Base-by-base conservation (phyloP, 2,113 vertebrate genomes). In the Bos javanicus region DNA sequence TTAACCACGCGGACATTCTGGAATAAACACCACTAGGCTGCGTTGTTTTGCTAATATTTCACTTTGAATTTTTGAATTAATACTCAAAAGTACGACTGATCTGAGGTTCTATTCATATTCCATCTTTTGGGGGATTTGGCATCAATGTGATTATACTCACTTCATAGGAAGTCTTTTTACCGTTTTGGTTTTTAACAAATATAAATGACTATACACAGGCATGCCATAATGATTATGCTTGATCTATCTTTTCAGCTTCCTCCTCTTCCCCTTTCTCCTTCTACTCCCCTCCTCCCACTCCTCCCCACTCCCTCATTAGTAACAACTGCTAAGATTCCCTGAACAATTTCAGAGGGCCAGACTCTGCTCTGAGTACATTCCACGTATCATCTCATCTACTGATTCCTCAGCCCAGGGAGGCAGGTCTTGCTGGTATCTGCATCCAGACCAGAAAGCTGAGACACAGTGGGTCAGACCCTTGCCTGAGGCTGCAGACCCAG, bases 401-500 rank as follows among this genome's bases (percentile, higher is more conserved):
- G 4, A 25, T 3, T 5, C 25, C 26, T 8, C 10, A 0, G 64
- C 1, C 1, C 21, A 15, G 52, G 80, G 5, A 87, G 21, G 78
- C 2, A 8, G 71, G 48, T 1, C 5, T 9, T 8, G 26, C 54
- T 11, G 3, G 15, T 0, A 14, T 26, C 56, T 28, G 4, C 28
- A 4, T 1, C 23, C 23, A 26, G 59, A 39, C 0, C 30, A 62
- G 48, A 1, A 87, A 26, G 30, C 17, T 0, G 8, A 56, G 60
- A 12, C 2, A 0, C 2, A 2, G 36, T 2, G 0, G 5, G 62
- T 15, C 0, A 48, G 39, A 1, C 2, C 21, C 71, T 19, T 3
- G 15, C 14, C n/a, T 23, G 2, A 1, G 92, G 21, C 36, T 23
- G 80, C 9, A 17, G 85, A 52, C 56, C 33, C 5, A 21, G 52